Evolutionary conservation across 2,113 vertebrate genomes (phyloP).

Genomic region (Furnarius figulus): DNA sequence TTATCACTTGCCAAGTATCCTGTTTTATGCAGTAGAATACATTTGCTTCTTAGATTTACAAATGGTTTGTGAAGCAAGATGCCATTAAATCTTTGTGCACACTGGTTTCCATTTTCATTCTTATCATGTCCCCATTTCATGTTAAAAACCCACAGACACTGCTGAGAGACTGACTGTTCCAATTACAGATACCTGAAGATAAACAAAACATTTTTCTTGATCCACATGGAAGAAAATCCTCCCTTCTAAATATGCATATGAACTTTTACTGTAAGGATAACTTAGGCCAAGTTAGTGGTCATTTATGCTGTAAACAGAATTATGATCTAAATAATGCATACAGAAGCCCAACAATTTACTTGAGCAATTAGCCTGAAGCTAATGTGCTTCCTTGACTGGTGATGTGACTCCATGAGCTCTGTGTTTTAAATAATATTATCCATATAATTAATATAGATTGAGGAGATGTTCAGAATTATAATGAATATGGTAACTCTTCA

Average conservation of each 20-base stretch:
- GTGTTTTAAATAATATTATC: conserved; percentile 39
- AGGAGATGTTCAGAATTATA: conserved; percentile 49
- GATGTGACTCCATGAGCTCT: neutral
- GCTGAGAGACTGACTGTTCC: neutral
- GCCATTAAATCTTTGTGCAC: neutral
- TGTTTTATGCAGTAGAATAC: neutral
- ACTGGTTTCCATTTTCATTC: neutral
- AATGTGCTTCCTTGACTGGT: conserved; percentile 27
- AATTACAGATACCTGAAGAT: neutral
- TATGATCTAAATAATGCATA: neutral
- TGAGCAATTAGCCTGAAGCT: neutral
- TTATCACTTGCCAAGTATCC: neutral
- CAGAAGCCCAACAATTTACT: neutral
- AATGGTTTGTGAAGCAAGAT: neutral
- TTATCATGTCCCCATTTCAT: neutral
- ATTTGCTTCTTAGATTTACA: neutral
- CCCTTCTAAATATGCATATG: neutral
- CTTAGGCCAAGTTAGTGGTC: neutral
- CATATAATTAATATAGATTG: conserved; percentile 51
- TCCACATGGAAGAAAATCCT: neutral
- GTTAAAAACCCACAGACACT: neutral
- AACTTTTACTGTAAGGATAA: neutral
- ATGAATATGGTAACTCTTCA: conserved; percentile 45
- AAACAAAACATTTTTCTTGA: neutral
- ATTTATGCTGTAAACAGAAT: neutral